phyloP scores from a whole-genome alignment of 2,888 invertebrate genomes.

The Smittia aterrima region DNA sequence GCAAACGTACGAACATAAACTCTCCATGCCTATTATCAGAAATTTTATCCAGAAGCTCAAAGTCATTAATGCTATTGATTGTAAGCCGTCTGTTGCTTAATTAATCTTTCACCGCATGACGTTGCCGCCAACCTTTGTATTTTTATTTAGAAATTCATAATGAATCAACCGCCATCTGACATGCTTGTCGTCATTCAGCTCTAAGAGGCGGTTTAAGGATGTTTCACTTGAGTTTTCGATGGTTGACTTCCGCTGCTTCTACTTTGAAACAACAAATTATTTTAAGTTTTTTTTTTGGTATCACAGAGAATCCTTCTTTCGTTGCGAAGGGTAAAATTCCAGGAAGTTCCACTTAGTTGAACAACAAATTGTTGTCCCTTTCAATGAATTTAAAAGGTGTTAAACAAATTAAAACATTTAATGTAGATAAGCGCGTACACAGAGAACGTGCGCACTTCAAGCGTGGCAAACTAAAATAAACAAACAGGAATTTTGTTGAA shows the following conservation, averaged over 20 bases:
- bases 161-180: background rate
- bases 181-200: background rate
- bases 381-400: background rate
- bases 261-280: background rate
- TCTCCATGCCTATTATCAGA: no score
- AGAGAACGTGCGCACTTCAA: background rate
- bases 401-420: background rate
- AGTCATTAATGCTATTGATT: no score
- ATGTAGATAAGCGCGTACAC: background rate
- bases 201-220: background rate
- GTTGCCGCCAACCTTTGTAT: background rate
- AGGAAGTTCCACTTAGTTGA: background rate
- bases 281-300: no score
- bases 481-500: background rate
- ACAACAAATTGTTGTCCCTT: background rate
- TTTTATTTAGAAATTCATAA: background rate
- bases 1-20: no score
- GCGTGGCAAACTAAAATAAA: constrained; percentile 5
- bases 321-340: background rate
- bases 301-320: background rate
- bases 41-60: no score
- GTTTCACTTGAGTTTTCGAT: background rate
- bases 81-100: background rate
- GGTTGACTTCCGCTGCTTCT: background rate
- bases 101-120: background rate